Percentiles rank a stretch among this genome's conserved stretches.
Evolutionary conservation across 2,113 vertebrate species (phyloP).

Genomic region (Aphyosemion australe): DNA sequence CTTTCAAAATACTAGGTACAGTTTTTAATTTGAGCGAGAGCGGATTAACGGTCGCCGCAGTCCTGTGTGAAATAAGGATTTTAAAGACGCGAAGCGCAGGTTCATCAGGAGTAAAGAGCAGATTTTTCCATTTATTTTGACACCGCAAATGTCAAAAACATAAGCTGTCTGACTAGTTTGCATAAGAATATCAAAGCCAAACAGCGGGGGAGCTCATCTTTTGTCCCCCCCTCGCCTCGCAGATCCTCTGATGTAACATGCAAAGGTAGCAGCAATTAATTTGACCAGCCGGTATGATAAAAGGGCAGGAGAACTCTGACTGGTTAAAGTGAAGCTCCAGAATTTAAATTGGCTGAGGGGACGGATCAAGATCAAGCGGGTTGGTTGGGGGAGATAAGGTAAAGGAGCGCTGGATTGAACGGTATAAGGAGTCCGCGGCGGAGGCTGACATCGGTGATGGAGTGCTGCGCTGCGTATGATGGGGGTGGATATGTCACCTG

Average conservation of each 20-base stretch:
- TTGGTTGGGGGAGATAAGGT: conserved; percentile 43
- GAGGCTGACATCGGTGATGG: conserved; percentile 58
- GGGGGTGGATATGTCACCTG: conserved; percentile 57
- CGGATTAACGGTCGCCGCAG: too few species aligned
- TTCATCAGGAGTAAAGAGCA: background rate
- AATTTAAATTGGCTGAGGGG: conserved; percentile 47
- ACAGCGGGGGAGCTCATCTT: conserved; percentile 16
- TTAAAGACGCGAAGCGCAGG: conserved; percentile 18
- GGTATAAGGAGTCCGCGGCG: conserved; percentile 45
- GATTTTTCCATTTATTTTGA: background rate
- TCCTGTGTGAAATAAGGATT: background rate
- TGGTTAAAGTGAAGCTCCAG: conserved; percentile 32
- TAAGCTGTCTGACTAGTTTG: conserved; percentile 16
- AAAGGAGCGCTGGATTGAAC: conserved; percentile 43
- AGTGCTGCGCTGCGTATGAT: conserved; percentile 51
- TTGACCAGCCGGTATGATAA: conserved; percentile 41
- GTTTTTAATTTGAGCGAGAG: background rate
- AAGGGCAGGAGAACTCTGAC: conserved; percentile 26
- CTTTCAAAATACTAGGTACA: too few species aligned
- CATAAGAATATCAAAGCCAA: conserved; percentile 31
- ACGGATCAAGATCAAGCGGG: conserved; percentile 31
- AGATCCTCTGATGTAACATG: conserved; percentile 40
- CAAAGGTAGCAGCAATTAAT: conserved; percentile 50
- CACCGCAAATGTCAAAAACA: conserved; percentile 1
- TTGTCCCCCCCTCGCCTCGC: conserved; percentile 10